A percentile compares a stretch with the other conserved stretches of the same genome.
Conservation (phyloP, 1,140 invertebrate genomes). For the Drosophila oshimai region DNA sequence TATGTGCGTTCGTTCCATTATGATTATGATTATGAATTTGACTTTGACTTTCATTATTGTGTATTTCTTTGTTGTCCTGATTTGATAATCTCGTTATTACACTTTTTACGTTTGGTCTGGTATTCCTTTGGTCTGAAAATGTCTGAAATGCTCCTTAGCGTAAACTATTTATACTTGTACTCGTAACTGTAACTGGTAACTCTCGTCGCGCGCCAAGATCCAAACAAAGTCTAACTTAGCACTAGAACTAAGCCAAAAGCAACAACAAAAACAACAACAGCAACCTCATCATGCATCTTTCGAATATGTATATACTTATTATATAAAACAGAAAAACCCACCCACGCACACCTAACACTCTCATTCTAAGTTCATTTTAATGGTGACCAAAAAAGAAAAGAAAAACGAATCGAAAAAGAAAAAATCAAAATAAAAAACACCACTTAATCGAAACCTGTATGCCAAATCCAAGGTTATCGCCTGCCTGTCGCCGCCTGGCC, state of each 20-base stretch:
- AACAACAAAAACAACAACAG: constrained; percentile 29
- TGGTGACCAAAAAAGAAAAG: constrained; percentile 12
- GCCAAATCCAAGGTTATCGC: constrained; percentile 84
- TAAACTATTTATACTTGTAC: constrained; percentile 60
- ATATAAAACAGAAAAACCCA: constrained; percentile 2
- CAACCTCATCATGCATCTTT: constrained; percentile 58
- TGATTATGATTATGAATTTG: constrained; percentile 18
- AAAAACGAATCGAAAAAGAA: not conserved
- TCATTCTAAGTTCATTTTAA: constrained; percentile 16
- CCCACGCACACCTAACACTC: constrained; percentile 26
- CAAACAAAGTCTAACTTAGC: constrained; percentile 61
- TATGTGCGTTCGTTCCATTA: constrained; percentile 70
- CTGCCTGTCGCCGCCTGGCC: constrained; percentile 84
- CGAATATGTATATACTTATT: constrained; percentile 62
- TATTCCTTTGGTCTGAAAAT: constrained; percentile 71
- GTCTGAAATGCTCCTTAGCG: constrained; percentile 75
- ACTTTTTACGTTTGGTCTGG: constrained; percentile 63
- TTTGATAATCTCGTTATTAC: constrained; percentile 40
- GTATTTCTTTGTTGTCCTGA: constrained; percentile 48
- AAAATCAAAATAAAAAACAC: constrained; percentile 2
- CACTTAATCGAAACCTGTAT: constrained; percentile 32
- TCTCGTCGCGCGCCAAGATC: constrained; percentile 52
- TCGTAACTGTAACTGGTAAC: constrained; percentile 57
- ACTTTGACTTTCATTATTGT: constrained; percentile 26
- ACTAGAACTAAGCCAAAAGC: constrained; percentile 59